Evolutionary conservation across 1,140 invertebrate species (phyloP).

Genomic region (Cyclina sinensis): DNA sequence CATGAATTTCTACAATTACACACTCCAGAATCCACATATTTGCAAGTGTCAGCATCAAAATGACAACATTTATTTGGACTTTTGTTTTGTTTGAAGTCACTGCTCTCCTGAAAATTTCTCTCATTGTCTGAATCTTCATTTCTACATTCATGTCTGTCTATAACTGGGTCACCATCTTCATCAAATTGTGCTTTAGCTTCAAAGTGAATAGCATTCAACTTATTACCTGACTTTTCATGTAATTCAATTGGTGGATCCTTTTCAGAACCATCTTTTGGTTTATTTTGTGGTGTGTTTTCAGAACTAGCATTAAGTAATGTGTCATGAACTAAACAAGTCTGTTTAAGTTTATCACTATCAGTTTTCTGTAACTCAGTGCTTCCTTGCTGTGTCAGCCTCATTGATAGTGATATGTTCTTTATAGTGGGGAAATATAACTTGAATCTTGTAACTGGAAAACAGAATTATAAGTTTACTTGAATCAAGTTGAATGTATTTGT

Average conservation of each 20-base stretch:
- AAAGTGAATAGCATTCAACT: neutral
- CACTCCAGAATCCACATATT: neutral
- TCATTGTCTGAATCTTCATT: no score
- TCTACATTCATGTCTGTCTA: neutral
- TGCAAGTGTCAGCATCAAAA: no score
- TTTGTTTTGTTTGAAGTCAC: no score
- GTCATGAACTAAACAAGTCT: neutral
- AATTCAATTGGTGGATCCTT: neutral
- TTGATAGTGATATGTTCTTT: no score
- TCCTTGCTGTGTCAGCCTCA: no score
- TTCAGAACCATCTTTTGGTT: neutral
- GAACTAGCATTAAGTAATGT: neutral
- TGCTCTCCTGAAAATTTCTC: no score
- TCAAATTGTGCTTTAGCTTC: conserved; percentile 2
- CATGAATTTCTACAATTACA: neutral
- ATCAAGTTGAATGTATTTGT: no score
- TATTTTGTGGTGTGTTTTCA: neutral
- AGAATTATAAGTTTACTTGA: no score
- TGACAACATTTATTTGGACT: no score
- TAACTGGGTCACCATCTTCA: conserved; percentile 27
- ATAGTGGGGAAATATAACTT: neutral
- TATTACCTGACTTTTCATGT: neutral
- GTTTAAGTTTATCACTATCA: neutral
- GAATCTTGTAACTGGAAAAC: conserved; percentile 22
- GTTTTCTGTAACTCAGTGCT: neutral